A percentile compares a stretch with the other conserved stretches of the same genome.
Conservation (phyloP, 2,888 invertebrate species). For the Erebia epiphron region DNA sequence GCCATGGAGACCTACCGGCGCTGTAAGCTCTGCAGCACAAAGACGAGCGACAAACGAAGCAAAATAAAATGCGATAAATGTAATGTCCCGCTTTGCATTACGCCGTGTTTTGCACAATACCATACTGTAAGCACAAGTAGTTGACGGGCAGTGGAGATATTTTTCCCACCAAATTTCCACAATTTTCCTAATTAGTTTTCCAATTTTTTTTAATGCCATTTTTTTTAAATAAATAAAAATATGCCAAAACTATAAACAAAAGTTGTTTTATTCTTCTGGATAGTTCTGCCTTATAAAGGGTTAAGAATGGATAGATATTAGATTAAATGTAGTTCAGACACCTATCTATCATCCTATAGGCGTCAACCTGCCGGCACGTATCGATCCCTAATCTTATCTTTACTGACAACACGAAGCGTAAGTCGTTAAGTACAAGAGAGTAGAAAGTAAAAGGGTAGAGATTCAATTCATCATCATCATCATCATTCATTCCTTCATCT, state of each 20-base stretch:
- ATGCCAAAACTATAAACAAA: conserved; percentile 29
- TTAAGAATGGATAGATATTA: too few species aligned
- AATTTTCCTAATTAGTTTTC: conserved; percentile 24
- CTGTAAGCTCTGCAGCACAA: conserved; percentile 34
- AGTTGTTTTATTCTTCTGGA: conserved; percentile 26
- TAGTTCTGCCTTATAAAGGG: conserved; percentile 27
- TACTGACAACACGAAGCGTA: too few species aligned
- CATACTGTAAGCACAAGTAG: conserved; percentile 4
- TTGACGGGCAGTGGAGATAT: conserved; percentile 25
- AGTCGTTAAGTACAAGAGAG: too few species aligned
- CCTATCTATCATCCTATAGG: too few species aligned
- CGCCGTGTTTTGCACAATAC: conserved; percentile 33
- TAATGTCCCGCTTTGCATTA: conserved; percentile 35
- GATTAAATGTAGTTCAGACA: too few species aligned
- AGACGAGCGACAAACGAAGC: conserved; percentile 32
- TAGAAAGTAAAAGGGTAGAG: too few species aligned
- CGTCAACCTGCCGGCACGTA: too few species aligned
- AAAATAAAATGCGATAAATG: conserved; percentile 37
- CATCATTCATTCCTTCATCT: too few species aligned
- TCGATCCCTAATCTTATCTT: too few species aligned
- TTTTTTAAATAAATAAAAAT: conserved; percentile 31
- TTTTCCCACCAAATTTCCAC: conserved; percentile 32
- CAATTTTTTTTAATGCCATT: conserved; percentile 27
- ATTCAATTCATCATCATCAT: too few species aligned
- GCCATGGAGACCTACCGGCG: conserved; percentile 5